Evolutionary conservation across 2,113 vertebrate species (phyloP).

Genomic region (Bungarus multicinctus): DNA sequence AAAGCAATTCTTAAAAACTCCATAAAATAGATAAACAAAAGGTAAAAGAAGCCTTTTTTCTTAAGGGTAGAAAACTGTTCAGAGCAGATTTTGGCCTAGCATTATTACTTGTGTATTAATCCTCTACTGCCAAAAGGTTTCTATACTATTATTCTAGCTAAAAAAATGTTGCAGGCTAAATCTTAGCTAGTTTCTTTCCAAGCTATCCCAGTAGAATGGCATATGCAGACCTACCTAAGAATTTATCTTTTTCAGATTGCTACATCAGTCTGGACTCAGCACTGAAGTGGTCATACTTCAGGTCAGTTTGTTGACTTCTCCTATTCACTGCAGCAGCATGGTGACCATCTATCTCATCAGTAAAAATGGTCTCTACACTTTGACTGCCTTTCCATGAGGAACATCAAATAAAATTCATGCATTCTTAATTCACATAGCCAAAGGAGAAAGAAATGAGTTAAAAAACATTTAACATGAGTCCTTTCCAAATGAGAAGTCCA

Average conservation of each 20-base stretch:
- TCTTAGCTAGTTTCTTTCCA: neutral
- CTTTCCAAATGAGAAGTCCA: neutral
- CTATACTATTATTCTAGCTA: neutral
- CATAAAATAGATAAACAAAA: neutral
- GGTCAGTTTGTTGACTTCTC: neutral
- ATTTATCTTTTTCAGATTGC: neutral
- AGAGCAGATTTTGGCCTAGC: neutral
- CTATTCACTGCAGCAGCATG: neutral
- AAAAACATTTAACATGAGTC: neutral
- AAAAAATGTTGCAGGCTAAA: neutral
- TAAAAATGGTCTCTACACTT: neutral
- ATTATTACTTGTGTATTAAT: neutral
- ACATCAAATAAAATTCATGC: neutral
- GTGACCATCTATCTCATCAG: neutral
- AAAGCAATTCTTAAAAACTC: neutral
- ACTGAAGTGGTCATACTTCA: neutral
- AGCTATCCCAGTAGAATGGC: neutral
- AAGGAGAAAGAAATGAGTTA: neutral
- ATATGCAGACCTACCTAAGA: neutral
- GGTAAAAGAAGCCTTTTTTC: neutral
- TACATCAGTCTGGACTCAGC: neutral
- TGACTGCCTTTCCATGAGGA: neutral
- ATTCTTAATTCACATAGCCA: neutral
- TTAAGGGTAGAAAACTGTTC: neutral
- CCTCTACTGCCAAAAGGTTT: neutral